Evolutionary conservation across 2,113 vertebrate species (phyloP).

Genomic region (Scomber scombrus): DNA sequence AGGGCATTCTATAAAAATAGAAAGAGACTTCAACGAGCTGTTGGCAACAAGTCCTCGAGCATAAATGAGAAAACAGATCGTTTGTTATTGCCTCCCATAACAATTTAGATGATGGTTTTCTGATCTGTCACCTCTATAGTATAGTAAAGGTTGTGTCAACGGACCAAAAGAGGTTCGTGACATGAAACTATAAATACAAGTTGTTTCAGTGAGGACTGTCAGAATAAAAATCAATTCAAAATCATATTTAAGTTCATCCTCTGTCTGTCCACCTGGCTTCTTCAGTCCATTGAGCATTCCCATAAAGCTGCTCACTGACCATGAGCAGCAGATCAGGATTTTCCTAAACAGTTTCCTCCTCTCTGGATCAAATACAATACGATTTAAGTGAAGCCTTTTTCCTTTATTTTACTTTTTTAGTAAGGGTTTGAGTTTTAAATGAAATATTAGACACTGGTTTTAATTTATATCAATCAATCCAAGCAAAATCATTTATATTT

Average conservation of each 20-base stretch:
- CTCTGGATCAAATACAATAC: neutral
- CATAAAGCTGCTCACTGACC: neutral
- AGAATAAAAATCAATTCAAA: neutral
- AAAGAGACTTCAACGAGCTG: too few relatives aligned
- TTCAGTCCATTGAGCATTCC: neutral
- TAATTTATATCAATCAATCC: neutral
- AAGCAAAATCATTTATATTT: neutral
- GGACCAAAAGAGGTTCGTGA: too few relatives aligned
- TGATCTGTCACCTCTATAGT: too few relatives aligned
- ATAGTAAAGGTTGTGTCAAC: too few relatives aligned
- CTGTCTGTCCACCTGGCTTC: neutral
- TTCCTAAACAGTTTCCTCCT: neutral
- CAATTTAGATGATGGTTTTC: too few relatives aligned
- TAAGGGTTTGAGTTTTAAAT: neutral
- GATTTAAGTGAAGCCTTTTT: neutral
- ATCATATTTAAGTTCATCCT: neutral
- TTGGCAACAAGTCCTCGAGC: neutral
- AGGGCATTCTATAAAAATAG: too few relatives aligned
- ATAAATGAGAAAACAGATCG: neutral
- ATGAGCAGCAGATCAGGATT: neutral
- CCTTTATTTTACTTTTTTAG: neutral
- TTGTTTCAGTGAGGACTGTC: too few relatives aligned
- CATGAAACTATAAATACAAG: too few relatives aligned
- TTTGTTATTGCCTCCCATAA: neutral
- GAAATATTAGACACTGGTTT: neutral